Evolutionary conservation across 2,113 vertebrate genomes (phyloP).

Genomic region (Sakesphorus luctuosus): DNA sequence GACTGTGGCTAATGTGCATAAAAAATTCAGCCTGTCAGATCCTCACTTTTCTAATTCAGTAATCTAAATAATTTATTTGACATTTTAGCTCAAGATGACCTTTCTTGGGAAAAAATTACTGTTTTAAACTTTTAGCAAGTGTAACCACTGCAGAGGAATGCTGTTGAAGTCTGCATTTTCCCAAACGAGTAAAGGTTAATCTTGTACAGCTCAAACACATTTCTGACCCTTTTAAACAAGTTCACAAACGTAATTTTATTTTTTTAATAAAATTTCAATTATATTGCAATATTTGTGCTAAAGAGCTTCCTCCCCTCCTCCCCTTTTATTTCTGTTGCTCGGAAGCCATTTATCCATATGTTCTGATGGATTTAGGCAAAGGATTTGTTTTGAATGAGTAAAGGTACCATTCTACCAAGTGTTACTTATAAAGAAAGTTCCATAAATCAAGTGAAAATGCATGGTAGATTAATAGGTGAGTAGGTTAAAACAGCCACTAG

Average conservation of each 20-base stretch:
- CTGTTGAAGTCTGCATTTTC: slow-evolving; percentile 80
- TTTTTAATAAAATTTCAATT: slow-evolving; percentile 80
- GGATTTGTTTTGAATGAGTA: slow-evolving; percentile 37
- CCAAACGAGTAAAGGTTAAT: slow-evolving; percentile 83
- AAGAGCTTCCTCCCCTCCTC: neutral
- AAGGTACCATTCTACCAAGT: neutral
- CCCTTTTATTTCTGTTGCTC: slow-evolving; percentile 21
- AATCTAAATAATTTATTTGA: slow-evolving; percentile 92
- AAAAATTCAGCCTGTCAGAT: slow-evolving; percentile 89
- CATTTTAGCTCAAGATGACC: slow-evolving; percentile 90
- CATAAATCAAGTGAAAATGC: slow-evolving; percentile 48
- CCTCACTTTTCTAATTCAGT: slow-evolving; percentile 89
- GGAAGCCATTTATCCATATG: neutral
- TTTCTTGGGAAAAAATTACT: slow-evolving; percentile 88
- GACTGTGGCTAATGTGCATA: slow-evolving; percentile 86
- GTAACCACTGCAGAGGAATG: slow-evolving; percentile 78
- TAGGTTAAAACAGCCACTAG: slow-evolving; percentile 62
- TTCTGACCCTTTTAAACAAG: slow-evolving; percentile 81
- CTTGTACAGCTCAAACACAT: slow-evolving; percentile 76
- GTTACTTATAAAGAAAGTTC: slow-evolving; percentile 28
- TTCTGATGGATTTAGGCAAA: slow-evolving; percentile 39
- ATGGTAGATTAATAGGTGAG: slow-evolving; percentile 52
- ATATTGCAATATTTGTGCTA: slow-evolving; percentile 78
- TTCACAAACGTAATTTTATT: slow-evolving; percentile 75
- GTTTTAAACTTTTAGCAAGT: slow-evolving; percentile 90